Evolutionary conservation across 2,113 vertebrate genomes (phyloP).

Genomic region (Taxidea taxus): DNA sequence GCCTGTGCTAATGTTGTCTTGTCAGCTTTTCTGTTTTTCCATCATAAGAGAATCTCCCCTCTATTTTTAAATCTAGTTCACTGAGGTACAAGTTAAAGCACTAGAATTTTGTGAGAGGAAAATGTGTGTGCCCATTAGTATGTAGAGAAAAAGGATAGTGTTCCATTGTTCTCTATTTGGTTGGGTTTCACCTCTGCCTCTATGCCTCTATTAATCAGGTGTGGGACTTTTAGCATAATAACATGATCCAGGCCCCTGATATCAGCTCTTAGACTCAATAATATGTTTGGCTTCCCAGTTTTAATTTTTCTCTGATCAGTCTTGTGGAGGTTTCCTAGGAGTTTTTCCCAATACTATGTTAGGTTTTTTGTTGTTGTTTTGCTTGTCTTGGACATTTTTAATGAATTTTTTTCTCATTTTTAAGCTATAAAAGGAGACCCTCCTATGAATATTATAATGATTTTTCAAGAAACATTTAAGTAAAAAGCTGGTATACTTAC

Average conservation of each 20-base stretch:
- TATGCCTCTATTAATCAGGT: neutral
- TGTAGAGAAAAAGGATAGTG: neutral
- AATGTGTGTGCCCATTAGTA: neutral
- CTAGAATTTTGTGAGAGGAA: neutral
- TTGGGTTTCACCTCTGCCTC: neutral
- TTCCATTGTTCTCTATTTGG: neutral
- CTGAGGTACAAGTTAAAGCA: neutral
- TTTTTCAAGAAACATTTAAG: too few species aligned
- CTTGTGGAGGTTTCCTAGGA: neutral
- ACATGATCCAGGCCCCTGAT: neutral
- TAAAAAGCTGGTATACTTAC: too few species aligned
- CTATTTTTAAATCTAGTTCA: neutral
- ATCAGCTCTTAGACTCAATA: neutral
- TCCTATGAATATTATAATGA: too few species aligned
- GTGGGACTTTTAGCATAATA: neutral
- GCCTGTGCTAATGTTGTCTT: neutral
- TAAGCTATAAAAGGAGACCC: too few species aligned
- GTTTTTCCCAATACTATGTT: neutral
- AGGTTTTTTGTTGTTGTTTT: neutral
- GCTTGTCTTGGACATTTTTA: too few species aligned
- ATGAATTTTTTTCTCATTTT: too few species aligned
- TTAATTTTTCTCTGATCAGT: neutral
- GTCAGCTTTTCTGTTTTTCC: neutral
- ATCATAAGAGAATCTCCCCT: neutral
- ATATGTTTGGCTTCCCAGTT: neutral